phyloP scores from a whole-genome alignment of 2,797 vertebrate genomes.

The Premnoplex brunnescens region DNA sequence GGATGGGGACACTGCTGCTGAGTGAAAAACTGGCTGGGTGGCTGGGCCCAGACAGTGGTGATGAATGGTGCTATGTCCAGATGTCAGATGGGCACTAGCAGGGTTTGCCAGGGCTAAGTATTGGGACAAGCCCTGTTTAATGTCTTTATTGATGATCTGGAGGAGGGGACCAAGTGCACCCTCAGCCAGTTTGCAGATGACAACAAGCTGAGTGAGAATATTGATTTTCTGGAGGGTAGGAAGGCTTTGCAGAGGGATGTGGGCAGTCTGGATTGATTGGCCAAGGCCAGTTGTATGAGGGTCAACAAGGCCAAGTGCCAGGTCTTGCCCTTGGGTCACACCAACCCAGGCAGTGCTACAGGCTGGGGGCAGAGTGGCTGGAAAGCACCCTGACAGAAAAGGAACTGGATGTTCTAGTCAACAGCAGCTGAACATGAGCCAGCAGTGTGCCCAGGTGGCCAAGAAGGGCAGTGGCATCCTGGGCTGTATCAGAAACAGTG shows the following conservation, averaged over 20 bases:
- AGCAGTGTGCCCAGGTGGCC: not conserved
- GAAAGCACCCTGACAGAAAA: not conserved
- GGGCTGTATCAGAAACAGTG: fast-evolving
- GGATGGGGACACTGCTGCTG: not conserved
- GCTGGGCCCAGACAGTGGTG: not conserved
- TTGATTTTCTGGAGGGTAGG: not conserved
- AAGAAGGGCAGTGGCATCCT: not conserved
- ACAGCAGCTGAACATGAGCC: fast-evolving
- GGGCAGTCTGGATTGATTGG: not conserved
- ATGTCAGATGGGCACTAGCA: not conserved
- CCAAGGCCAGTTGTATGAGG: not conserved
- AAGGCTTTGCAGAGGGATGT: not conserved
- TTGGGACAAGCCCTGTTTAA: not conserved
- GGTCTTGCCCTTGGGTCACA: not conserved
- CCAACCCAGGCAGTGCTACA: not conserved
- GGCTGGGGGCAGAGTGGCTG: not conserved
- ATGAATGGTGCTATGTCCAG: not conserved
- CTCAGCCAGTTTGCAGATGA: not conserved
- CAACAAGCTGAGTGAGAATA: not conserved
- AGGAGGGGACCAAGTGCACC: not conserved
- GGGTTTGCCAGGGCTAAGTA: not conserved
- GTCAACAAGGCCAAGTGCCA: not conserved
- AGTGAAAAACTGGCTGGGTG: not conserved
- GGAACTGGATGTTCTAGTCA: not conserved
- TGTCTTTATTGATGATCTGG: not conserved